Evolutionary conservation across 2,888 invertebrate genomes (phyloP), one percentile per base, ranked within the genome.

Genomic region (Isotomurus palustris): DNA sequence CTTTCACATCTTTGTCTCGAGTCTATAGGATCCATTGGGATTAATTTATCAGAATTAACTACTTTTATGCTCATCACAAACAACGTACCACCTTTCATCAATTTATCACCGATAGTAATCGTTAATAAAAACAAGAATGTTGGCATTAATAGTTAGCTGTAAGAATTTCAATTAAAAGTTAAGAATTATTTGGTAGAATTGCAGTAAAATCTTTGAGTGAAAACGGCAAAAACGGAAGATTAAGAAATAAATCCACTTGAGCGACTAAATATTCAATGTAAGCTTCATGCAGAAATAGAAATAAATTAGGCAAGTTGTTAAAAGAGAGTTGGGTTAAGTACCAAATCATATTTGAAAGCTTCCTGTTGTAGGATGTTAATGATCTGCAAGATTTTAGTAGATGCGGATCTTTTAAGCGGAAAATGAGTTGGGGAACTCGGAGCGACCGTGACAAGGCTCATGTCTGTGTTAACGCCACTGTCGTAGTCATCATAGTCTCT

Each of bases 331-430:
- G 59, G 62, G 17, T 22, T 21, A 49, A 60, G 44, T 66, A 68
- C 68, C 68, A 63, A 58, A 43, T 67, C 66, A 52, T 65, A 69
- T 67, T 65, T 66, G 67, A 60, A 63, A 62, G 68, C 68, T 60
- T 69, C 68, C 56, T 64, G 62, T 45, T 65, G 65, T 32, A 69
- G 62, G 43, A 65, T 60, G 54, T 62, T 65, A 59, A 69, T 69
- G 24, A 69, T 60, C 54, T 66, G 62, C 48, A 67, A 60, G 49
- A 69, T 69, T 66, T 69, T 69, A 19, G 66, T 64, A 32, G 32
- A 32, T 10, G 8, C 14, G 12, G 50, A 50, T 56, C 67, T 62
- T 52, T 58, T 54, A 48, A 63, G 53, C 12, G 59, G 53, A 36
- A 52, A 19, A n/a, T 56, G 56, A 2, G 22, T 43, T 17, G 67